A percentile compares a stretch with the other conserved stretches of the same genome.
Conservation (phyloP, 2,797 vertebrate species). For the Echiichthys vipera region DNA sequence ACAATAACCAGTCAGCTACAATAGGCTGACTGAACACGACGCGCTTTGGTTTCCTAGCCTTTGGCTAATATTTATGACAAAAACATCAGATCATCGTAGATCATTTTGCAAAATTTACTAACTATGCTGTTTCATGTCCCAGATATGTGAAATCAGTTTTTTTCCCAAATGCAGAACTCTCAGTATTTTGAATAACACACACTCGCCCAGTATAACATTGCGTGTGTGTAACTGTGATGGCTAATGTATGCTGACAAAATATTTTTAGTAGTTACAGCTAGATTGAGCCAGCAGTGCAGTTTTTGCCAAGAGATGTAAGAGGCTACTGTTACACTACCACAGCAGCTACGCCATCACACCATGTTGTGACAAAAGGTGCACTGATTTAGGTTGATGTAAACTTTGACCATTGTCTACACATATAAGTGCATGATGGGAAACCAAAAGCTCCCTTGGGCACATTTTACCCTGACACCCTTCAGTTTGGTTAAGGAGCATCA, state of each 20-base stretch:
- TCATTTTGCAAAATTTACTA: neutral
- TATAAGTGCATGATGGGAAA: constrained; percentile 20
- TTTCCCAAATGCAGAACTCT: neutral
- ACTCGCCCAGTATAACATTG: neutral
- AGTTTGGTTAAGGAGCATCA: constrained; percentile 32
- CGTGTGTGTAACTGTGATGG: neutral
- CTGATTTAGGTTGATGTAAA: constrained; percentile 30
- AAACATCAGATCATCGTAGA: neutral
- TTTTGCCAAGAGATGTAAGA: constrained; percentile 14
- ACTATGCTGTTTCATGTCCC: neutral
- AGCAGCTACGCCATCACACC: constrained; percentile 16
- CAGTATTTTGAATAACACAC: neutral
- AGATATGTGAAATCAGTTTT: neutral
- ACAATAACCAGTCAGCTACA: neutral
- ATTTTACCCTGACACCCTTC: constrained; percentile 47
- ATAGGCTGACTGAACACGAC: neutral
- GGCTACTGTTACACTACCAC: neutral
- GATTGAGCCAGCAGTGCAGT: constrained; percentile 13
- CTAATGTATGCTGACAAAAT: constrained; percentile 42
- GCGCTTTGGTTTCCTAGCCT: neutral
- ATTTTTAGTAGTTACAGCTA: constrained; percentile 19
- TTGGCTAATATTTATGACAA: neutral
- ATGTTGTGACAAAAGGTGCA: constrained; percentile 7
- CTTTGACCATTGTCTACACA: constrained; percentile 20
- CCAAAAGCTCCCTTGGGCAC: constrained; percentile 13